Base-by-base conservation (phyloP, 2,113 vertebrate genomes). In the Megaceryle maxima region DNA sequence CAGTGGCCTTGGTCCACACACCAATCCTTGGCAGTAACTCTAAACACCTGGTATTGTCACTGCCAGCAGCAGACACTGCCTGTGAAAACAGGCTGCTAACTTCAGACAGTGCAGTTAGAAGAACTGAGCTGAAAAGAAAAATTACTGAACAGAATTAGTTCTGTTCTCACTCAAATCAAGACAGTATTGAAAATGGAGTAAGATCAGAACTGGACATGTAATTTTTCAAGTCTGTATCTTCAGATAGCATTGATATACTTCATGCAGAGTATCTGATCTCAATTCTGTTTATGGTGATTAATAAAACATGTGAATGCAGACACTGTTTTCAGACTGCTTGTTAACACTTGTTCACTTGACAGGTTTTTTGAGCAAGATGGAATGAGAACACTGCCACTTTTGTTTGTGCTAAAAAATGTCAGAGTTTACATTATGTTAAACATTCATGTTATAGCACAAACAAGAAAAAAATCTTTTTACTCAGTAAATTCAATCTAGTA, bases 261-360 rank as follows among this genome's bases (percentile, higher is more conserved):
- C 48, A 76, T 67, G 41, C 14, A 80, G 55, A 56, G 77, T 81
- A 64, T 70, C 9, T 87, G 64, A 69, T 85, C 72, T 95, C 41
- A 63, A 7, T 88, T 85, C 74, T 87, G 37, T 67, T 93, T 88
- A 48, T 82, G 57, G 26, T 75, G 20, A 84, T 91, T 91, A 97
- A 82, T 93, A 91, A 94, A 96, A 83, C 3, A 87, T 56, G 8
- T 59, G n/a, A 95, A 20, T 50, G 29, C 31, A 69, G n/a, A 14
- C 64, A 78, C 66, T 76, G 48, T 92, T 90, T 97, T 75, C 60
- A 83, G 66, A 95, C 78, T 77, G 57, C 83, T 83, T 85, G 29
- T 92, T 93, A 87, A 62, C 60, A 68, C 68, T 87, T 95, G 69
- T 46, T 84, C 67, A 33, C 79, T 73, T 95, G 74, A 83, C 76